Conservation (phyloP, 2,113 vertebrate species). For the Dicerorhinus sumatrensis region DNA sequence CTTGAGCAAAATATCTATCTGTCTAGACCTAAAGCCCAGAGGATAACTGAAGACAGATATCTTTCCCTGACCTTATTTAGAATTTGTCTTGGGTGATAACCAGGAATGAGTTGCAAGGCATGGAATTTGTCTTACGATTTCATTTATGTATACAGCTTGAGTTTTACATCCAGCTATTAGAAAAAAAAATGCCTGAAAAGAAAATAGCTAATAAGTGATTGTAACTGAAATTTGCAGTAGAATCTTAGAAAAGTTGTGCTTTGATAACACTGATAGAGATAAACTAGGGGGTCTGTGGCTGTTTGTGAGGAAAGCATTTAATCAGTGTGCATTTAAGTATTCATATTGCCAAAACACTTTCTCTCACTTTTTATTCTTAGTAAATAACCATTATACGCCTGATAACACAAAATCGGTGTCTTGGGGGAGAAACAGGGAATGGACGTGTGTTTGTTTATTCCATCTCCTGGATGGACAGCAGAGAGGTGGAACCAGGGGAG, state of each 20-base stretch:
- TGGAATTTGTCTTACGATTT: background rate
- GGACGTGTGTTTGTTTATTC: background rate
- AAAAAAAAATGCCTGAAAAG: background rate
- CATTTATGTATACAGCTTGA: background rate
- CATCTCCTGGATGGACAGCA: background rate
- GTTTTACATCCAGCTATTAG: slow-evolving; percentile 14
- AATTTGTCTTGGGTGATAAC: background rate
- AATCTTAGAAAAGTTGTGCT: background rate
- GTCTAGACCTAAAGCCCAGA: background rate
- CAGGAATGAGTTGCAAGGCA: background rate
- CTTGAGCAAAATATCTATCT: background rate
- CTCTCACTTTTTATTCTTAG: background rate
- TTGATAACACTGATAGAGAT: background rate
- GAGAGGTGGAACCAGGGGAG: background rate
- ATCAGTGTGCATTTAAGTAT: background rate
- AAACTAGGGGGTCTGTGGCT: background rate
- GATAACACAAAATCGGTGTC: background rate
- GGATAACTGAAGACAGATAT: background rate
- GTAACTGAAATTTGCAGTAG: slow-evolving; percentile 15
- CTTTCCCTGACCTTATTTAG: background rate
- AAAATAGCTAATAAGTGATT: background rate
- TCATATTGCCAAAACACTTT: background rate
- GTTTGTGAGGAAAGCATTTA: slow-evolving; percentile 14
- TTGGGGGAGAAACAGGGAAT: background rate
- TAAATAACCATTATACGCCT: background rate